Conservation (phyloP, 1,140 invertebrate genomes). For the Matsumurasca onukii region DNA sequence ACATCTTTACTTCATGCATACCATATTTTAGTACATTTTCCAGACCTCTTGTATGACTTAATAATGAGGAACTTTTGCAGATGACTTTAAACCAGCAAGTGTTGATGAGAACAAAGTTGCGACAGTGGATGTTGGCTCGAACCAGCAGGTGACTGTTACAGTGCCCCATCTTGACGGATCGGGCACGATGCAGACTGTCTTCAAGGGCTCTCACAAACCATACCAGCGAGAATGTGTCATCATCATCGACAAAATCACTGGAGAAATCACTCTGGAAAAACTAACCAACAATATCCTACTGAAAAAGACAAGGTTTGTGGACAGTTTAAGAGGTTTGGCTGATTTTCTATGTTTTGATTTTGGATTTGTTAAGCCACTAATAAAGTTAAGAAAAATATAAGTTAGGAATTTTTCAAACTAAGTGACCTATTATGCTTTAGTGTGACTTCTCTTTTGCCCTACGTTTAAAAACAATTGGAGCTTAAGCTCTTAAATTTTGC, state of each 20-base stretch:
- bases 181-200: conserved; percentile 86
- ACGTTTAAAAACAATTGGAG: no score
- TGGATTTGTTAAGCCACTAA: conserved; percentile 29
- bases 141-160: conserved; percentile 88
- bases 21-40: no score
- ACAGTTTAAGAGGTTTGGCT: not conserved
- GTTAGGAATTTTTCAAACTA: no score
- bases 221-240: conserved; percentile 93
- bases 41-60: no score
- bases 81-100: conserved; percentile 97
- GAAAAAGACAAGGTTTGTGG: conserved; percentile 81
- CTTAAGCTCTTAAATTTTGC: no score
- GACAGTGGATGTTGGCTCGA: conserved; percentile 81
- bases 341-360: not conserved
- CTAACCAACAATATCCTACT: conserved; percentile 88
- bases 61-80: conserved; percentile 67
- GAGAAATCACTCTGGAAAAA: conserved; percentile 90
- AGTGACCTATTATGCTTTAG: no score
- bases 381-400: conserved; percentile 39
- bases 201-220: conserved; percentile 88
- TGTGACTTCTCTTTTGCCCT: no score
- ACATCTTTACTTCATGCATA: no score
- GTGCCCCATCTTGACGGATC: conserved; percentile 88
- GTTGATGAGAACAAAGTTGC: conserved; percentile 90
- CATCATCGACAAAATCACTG: conserved; percentile 88